These are phyloP conservation scores for Tauraco erythrolophus DNA, from an alignment of 2,113 vertebrate species.

Conservation along the genomic window DNA sequence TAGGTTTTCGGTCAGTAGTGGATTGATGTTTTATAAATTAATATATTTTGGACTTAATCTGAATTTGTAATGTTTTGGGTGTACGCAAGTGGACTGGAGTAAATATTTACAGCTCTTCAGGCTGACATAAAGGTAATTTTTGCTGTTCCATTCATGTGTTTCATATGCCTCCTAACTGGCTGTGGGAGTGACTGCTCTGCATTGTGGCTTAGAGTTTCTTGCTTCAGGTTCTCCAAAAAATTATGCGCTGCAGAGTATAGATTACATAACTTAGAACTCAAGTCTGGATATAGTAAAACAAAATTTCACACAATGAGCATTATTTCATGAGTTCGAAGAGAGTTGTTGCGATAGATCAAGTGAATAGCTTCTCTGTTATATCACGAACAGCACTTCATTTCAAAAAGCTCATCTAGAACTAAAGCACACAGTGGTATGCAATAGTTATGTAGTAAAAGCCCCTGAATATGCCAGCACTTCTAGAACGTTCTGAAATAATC, in stretches of 20 bases:
- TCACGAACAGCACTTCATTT: background rate
- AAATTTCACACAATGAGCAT: background rate
- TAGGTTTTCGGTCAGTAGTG: background rate
- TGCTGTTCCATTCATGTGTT: background rate
- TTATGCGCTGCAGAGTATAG: background rate
- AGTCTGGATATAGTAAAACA: background rate
- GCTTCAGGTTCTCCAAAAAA: background rate
- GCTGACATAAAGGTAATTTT: background rate
- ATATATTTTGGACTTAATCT: background rate
- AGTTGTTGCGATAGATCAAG: background rate
- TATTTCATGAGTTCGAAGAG: background rate
- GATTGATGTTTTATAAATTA: background rate
- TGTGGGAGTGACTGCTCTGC: background rate
- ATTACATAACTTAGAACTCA: background rate
- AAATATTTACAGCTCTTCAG: background rate
- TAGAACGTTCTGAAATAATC: slow-evolving; percentile 36
- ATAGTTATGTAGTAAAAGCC: background rate
- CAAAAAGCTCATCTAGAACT: background rate
- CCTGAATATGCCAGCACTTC: background rate
- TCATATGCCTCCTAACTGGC: background rate
- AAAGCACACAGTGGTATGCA: background rate
- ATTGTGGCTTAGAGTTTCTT: background rate
- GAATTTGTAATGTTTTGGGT: background rate
- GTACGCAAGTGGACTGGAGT: background rate
- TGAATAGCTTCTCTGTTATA: background rate